Percentiles rank a stretch among this genome's conserved stretches.
phyloP scores from a whole-genome alignment of 1,140 invertebrate species.

The Brachionus sp. region DNA sequence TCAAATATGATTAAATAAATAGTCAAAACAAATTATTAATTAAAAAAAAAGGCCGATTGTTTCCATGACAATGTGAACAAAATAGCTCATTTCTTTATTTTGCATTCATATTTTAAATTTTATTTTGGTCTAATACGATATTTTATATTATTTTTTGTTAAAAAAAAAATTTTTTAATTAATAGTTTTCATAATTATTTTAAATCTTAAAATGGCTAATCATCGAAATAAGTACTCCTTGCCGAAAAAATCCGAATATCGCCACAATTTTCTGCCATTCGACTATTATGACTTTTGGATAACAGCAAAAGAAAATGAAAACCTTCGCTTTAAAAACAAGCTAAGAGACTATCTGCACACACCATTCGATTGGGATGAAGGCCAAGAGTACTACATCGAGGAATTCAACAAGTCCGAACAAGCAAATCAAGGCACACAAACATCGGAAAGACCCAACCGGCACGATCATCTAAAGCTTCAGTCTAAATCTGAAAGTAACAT shows the following conservation, averaged over 20 bases:
- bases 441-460: not conserved
- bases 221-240: not conserved
- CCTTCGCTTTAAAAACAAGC: conserved; percentile 39
- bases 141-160: not conserved
- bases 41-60: conserved; percentile 23
- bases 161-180: not conserved
- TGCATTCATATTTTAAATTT: not conserved
- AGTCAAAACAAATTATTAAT: not conserved
- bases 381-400: not conserved
- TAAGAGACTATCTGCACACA: conserved; percentile 45
- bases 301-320: conserved; percentile 43
- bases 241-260: conserved; percentile 41
- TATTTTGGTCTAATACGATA: not conserved
- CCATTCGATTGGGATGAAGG: conserved; percentile 45
- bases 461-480: conserved; percentile 17
- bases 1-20: not conserved
- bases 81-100: not conserved
- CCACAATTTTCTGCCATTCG: conserved; percentile 30
- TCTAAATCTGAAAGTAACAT: conserved; percentile 12
- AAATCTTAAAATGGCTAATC: not conserved
- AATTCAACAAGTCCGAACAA: not conserved
- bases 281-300: conserved; percentile 45
- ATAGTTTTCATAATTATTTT: not conserved
- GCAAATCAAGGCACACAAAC: conserved; percentile 28
- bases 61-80: conserved; percentile 4